Evolutionary conservation across 2,797 vertebrate species (phyloP).

Genomic region (Intellagama lesueurii): DNA sequence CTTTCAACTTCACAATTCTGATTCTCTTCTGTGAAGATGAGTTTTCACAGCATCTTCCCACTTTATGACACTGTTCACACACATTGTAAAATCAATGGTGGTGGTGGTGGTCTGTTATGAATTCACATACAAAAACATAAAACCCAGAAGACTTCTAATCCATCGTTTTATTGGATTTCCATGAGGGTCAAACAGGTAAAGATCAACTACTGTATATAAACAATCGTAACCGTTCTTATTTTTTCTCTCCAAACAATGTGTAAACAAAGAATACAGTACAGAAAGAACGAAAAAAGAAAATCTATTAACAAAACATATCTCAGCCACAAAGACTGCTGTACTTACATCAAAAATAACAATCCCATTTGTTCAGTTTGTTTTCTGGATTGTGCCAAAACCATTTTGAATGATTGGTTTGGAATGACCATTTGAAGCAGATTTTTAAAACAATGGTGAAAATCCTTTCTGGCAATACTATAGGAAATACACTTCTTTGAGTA

Average conservation of each 20-base stretch:
- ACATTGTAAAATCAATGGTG: background rate
- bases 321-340: no score
- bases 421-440: background rate
- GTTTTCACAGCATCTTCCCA: background rate
- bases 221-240: background rate
- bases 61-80: background rate
- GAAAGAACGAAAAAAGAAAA: background rate
- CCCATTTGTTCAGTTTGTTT: background rate
- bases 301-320: no score
- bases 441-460: no score
- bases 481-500: no score
- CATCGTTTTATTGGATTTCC: background rate
- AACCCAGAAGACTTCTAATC: background rate
- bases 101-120: background rate
- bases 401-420: background rate
- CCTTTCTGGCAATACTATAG: no score
- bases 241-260: background rate
- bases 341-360: no score
- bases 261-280: accelerated
- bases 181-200: background rate
- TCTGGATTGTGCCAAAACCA: background rate
- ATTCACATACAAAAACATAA: background rate
- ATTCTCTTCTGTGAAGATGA: background rate
- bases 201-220: background rate
- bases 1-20: no score